These are phyloP conservation scores for Protophormia terraenovae DNA, from an alignment of 2,888 invertebrate species.

Conservation along the genomic window DNA sequence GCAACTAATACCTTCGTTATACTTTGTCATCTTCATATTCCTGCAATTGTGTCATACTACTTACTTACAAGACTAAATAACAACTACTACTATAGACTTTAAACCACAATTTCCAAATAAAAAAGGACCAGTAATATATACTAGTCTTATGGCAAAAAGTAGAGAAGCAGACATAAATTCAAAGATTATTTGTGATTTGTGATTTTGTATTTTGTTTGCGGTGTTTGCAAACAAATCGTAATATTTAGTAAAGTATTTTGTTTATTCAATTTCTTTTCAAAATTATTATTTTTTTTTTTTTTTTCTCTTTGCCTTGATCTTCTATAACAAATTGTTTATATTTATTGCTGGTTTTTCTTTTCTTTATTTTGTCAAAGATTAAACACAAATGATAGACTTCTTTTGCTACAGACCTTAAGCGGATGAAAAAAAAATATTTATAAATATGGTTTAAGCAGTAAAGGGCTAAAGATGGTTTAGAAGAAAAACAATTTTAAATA, in stretches of 20 bases:
- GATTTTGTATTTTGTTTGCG: slow-evolving; percentile 32
- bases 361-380: slow-evolving; percentile 16
- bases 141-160: background rate
- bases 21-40: background rate
- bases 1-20: slow-evolving; percentile 62
- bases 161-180: slow-evolving; percentile 54
- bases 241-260: slow-evolving; percentile 50
- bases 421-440: background rate
- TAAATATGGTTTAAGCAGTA: background rate
- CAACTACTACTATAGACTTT: background rate
- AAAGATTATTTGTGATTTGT: slow-evolving; percentile 62
- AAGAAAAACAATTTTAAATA: slow-evolving; percentile 1
- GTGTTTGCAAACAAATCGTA: slow-evolving; percentile 56
- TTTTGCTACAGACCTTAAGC: background rate
- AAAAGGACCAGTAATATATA: background rate
- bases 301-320: background rate
- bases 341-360: slow-evolving; percentile 12
- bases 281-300: background rate
- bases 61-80: background rate
- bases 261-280: slow-evolving; percentile 34
- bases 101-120: background rate
- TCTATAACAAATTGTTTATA: slow-evolving; percentile 43
- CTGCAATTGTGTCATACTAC: slow-evolving; percentile 33
- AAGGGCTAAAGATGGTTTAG: background rate
- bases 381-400: slow-evolving; percentile 36